Base-by-base conservation (phyloP, 64 coral and sea anemone species). In the Porites australiensis region DNA sequence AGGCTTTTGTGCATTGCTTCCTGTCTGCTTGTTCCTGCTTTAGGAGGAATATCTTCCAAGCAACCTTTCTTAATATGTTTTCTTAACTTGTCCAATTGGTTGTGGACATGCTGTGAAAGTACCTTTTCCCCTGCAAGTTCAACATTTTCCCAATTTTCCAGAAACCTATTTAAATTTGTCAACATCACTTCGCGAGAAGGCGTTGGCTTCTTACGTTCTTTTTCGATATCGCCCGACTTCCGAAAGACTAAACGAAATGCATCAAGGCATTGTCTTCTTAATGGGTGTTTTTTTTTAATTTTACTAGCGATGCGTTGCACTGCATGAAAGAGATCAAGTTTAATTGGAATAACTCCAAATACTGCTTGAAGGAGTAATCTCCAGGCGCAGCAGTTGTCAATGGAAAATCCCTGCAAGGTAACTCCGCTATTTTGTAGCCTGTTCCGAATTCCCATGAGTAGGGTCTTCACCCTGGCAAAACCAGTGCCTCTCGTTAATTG, bases 261-360 rank as follows among this genome's bases (percentile, higher is more conserved):
- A 54, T 54, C 52, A 5, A 54, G 9, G 9, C 52, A 54, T 5
- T 54, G 4, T 9, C 9, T 54, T 54, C 52, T 54, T 54, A 54
- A 9, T 54, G 52, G 52, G 52, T 54, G 52, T 54, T 54, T 54
- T 81, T 88, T 82, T 64, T 76, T 46, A 46, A 93, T 82, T 64
- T 75, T 81, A 16, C 23, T 44, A 16, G 67, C 70, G 14, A 93
- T 63, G 21, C 77, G 54, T 62, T 88, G 85, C 21, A 88, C 37
- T 23, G 65, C 77, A 63, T 93, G 85, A 64, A 93, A 93, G 15
- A 75, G 75, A 71, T 93, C 92, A 15, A 93, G 76, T 75, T 79
- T 82, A 0, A 88, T 57, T 18, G 70, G 53, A 48, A 74, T 57
- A 20, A 61, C 22, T 72, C 85, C 84, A 93, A 88, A 93, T 16